Base-by-base conservation (phyloP, 2,888 invertebrate genomes). In the Caenorhabditis sp. region DNA sequence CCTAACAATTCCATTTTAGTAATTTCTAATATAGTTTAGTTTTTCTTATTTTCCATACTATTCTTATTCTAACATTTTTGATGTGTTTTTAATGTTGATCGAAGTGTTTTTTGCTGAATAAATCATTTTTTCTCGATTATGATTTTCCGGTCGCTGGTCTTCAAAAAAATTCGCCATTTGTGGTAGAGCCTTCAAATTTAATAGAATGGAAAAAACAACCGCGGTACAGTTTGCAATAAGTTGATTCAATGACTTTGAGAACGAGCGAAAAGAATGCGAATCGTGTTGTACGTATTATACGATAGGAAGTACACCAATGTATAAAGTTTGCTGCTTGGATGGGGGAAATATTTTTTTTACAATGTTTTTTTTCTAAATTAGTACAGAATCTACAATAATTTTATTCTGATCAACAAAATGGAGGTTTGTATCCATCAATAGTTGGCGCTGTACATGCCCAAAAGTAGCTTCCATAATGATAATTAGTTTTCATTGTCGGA, bases 401-500 rank as follows among this genome's bases (percentile, higher is more conserved):
- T 31, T 4, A 17, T 50, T 4, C 3, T 50, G 50, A n/a, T 70
- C 63, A 73, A 53, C 77, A 77, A 27, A 72, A 75, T 31, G 77
- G 77, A 17, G 71, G 65, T 43, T 71, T 72, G 62, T 67, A 72
- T 12, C 78, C 78, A 59, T 78, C 78, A 31, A 76, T 68, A 4
- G 72, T 73, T 14, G 78, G 78, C 20, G 76, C 78, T 43, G 66
- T 70, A 56, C 78, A 78, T 1, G 63, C 72, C 76, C 76, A 78
- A 66, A 76, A 78, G 49, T 52, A 59, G 0, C 72, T 70, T 31
- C 67, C 67, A 27, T 70, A 65, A 63, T 78, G 78, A 59, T 67
- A 78, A 21, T 61, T 49, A 1, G 58, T 31, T 49, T 63, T 50
- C 63, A 68, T 66, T 56, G 52, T 63, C 5, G 77, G 75, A 27